Evolutionary conservation across 2,888 invertebrate genomes (phyloP), one percentile per base, ranked within the genome.

Genomic region (Odontocerum albicorne): DNA sequence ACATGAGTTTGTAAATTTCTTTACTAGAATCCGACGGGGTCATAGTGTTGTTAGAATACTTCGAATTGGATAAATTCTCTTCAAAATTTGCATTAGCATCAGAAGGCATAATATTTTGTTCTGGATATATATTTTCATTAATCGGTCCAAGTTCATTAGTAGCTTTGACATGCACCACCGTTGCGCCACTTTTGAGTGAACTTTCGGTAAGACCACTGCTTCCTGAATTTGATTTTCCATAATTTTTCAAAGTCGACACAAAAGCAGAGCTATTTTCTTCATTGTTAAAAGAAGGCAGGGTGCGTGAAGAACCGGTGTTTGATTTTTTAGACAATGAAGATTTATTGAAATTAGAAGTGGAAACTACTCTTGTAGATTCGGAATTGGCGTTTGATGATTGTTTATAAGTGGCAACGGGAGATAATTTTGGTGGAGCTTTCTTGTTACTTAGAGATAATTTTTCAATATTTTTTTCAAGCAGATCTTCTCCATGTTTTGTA

Each of bases 161-260:
- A 2, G 21, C 17, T 32, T 53, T 57, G 6, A 35, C 21, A 17
- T 31, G 36, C 7, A 61, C 21, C 8, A 61, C 51, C 3, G 61
- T 61, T 21, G 42, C 54, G 15, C 35, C 33, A 44, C 58, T 61
- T 46, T 61, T 61, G 7, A 53, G 12, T 2, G 61, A 50, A 17
- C 43, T 58, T 27, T 61, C 58, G 1, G 61, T 56, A 13, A 36
- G 46, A 16, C 46, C 56, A 17, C 52, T 61, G 43, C 56, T 58
- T n/a, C 52, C 53, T 20, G 61, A 47, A 22, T 55, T 57, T 4
- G 58, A 58, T 44, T 58, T 61, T 8, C 52, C 44, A 20, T 27
- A 42, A 21, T 32, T 54, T 27, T 54, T 61, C 4, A 52, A 16
- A 3, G 46, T 58, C 1, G 55, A 55, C 3, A 49, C 57, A 45